Conservation (phyloP, 2,113 vertebrate species). For the Silurus meridionalis region DNA sequence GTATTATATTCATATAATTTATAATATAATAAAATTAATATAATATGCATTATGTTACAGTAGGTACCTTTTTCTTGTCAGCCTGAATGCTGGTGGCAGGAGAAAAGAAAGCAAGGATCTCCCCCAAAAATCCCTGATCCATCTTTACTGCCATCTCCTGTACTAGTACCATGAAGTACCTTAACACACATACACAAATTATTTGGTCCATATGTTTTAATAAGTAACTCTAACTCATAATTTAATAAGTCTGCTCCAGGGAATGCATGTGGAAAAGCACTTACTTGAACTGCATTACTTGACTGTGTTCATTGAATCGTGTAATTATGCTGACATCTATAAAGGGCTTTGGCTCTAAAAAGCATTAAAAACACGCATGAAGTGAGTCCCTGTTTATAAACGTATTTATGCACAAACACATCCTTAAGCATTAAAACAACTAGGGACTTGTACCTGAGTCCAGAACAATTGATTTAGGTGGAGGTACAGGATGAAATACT, state of each 20-base stretch:
- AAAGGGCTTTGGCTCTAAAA: conserved; percentile 91
- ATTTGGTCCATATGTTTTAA: not conserved
- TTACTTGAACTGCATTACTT: conserved; percentile 95
- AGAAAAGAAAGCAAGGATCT: conserved; percentile 79
- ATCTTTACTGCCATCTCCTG: conserved; percentile 98
- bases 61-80: conserved; percentile 79
- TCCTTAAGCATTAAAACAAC: not conserved
- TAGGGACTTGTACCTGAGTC: conserved; percentile 82
- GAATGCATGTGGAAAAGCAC: conserved; percentile 56
- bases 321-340: conserved; percentile 94
- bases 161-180: conserved; percentile 98
- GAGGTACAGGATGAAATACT: conserved; percentile 93
- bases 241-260: not conserved
- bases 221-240: not conserved
- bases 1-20: not conserved
- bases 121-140: conserved; percentile 91
- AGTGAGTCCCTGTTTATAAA: not conserved
- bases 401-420: not conserved
- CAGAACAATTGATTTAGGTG: conserved; percentile 91
- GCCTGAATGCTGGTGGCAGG: conserved; percentile 74
- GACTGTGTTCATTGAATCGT: conserved; percentile 93
- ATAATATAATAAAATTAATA: too few relatives aligned
- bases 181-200: conserved; percentile 54
- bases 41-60: not conserved
- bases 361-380: conserved; percentile 13